These are phyloP conservation scores for Epinephelus lanceolatus DNA, from an alignment of 2,113 vertebrate genomes.

Conservation along the genomic window DNA sequence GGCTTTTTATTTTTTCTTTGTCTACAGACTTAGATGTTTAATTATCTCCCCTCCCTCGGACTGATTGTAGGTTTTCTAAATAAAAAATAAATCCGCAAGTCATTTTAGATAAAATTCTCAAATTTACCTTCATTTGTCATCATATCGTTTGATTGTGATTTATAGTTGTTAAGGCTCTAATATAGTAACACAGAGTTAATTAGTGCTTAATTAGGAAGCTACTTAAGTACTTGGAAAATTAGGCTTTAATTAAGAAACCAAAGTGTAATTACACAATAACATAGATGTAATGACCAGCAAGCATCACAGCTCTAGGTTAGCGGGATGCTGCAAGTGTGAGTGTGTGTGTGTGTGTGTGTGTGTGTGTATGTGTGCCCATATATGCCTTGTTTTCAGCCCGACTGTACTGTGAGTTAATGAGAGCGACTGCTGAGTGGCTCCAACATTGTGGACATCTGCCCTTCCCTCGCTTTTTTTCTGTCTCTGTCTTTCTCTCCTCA, in stretches of 20 bases:
- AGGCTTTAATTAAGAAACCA: conserved; percentile 55
- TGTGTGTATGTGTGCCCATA: background rate
- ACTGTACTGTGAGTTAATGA: conserved; percentile 36
- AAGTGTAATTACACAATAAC: conserved; percentile 44
- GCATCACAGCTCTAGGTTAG: conserved; percentile 16
- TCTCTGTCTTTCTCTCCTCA: background rate
- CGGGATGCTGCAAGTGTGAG: conserved; percentile 16
- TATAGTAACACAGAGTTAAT: conserved; percentile 26
- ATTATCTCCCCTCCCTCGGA: background rate
- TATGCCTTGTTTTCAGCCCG: conserved; percentile 24
- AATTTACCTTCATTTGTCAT: conserved; percentile 27
- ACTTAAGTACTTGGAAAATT: conserved; percentile 37
- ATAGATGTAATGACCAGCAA: conserved; percentile 15
- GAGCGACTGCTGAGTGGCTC: conserved; percentile 40
- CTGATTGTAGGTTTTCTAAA: background rate
- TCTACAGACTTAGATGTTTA: background rate
- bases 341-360: conserved; percentile 2
- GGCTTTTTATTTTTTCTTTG: background rate
- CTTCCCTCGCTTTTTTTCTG: conserved; percentile 14
- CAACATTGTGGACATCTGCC: conserved; percentile 45
- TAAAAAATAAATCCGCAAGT: background rate
- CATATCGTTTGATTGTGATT: conserved; percentile 43
- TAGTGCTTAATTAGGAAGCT: conserved; percentile 41
- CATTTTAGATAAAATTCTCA: conserved; percentile 16
- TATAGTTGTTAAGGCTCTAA: conserved; percentile 29